Base-by-base conservation (phyloP, 1,140 invertebrate species). In the Physella acuta region DNA sequence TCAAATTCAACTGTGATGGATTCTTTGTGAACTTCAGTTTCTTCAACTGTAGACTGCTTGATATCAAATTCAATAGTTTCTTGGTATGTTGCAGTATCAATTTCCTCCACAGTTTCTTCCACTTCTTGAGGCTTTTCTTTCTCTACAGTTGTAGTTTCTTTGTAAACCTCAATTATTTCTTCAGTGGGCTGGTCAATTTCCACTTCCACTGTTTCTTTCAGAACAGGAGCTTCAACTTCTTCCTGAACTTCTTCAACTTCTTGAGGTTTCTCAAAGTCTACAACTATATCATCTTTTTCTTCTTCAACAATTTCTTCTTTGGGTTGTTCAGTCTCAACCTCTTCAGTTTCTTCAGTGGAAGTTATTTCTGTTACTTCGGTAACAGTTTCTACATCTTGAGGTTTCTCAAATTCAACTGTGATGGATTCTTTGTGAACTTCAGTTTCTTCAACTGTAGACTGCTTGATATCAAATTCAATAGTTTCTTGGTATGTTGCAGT, bases 11-110 rank as follows among this genome's bases (percentile, higher is more conserved):
- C 53, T 36, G 71, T 59, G 36, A 62, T 68, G 51, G 71, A 55
- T 62, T 64, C 63, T 56, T 74, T 70, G n/a, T 73, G 49, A 37
- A 61, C 60, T 20, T 69, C 62, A 24, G 39, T 61, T 67, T 75
- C 67, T 31, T 64, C 49, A 24, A 24, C 68, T 63, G 53, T 61
- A 8, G 60, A 26, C 52, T 61, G 31, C 17, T 58, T 26, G 49
- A 59, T 49, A 34, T 67, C 67, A 58, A 37, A 36, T 39, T 65
- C 56, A 49, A 33, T 31, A 20, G 39, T 62, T 55, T 63, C 28
- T 20, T 70, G 52, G 16, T 59, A 34, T 33, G 39, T 55, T 31
- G 66, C 17, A 34, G 55, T 68, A 33, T 39, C 59, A 30, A 64
- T 63, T 60, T 70, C 64, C 20, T 70, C 44, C 55, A 33, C 28